Percentiles rank a stretch among this genome's conserved stretches.
Conservation (phyloP, 2,888 invertebrate species). For the Marronus borbonicus region DNA sequence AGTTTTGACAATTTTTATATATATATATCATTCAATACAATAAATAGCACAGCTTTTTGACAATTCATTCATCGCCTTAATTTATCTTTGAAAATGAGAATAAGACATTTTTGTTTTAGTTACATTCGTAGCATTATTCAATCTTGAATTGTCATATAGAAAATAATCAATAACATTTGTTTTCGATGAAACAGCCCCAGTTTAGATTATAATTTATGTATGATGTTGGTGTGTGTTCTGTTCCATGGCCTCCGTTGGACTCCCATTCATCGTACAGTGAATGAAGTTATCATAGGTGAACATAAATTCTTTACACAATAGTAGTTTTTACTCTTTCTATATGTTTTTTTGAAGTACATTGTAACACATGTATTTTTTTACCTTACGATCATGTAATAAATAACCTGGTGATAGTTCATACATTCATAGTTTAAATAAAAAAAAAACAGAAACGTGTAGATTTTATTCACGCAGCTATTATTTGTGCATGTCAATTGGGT, state of each 20-base stretch:
- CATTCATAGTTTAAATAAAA: neutral
- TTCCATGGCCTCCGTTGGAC: conserved; percentile 67
- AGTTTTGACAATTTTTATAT: conserved; percentile 10
- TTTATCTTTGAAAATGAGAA: conserved; percentile 2
- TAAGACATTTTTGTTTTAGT: conserved; percentile 17
- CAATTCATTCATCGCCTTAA: neutral
- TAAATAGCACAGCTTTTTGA: conserved; percentile 1
- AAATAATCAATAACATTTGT: conserved; percentile 11
- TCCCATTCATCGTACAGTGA: conserved; percentile 65
- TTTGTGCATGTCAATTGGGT: conserved; percentile 13
- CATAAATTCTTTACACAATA: conserved; percentile 53
- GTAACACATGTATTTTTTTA: conserved; percentile 26
- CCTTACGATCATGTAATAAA: conserved; percentile 12
- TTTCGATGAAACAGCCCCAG: conserved; percentile 37
- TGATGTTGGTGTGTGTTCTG: conserved; percentile 47
- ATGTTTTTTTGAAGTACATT: conserved; percentile 49
- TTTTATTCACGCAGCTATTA: conserved; percentile 16
- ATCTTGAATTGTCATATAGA: conserved; percentile 9
- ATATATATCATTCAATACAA: neutral
- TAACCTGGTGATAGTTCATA: conserved; percentile 29
- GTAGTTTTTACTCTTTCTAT: conserved; percentile 52
- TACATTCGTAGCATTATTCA: conserved; percentile 20
- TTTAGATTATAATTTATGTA: conserved; percentile 26
- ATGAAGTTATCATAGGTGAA: conserved; percentile 71
- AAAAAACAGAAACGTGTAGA: neutral